Base-by-base conservation (phyloP, 2,797 vertebrate species). In the Lateolabrax maculatus region DNA sequence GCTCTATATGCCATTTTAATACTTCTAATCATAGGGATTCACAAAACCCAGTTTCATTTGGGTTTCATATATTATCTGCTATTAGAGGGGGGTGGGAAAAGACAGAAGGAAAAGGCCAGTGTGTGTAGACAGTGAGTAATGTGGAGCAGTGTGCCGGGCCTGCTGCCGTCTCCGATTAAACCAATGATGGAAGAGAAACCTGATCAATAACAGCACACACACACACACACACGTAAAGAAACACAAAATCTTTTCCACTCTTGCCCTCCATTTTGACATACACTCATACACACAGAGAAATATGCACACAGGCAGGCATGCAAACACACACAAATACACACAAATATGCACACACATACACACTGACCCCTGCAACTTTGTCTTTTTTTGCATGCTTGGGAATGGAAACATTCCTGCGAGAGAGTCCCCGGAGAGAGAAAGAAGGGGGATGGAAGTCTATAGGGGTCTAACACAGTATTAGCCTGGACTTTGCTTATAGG, bases 351-450 rank as follows among this genome's bases (percentile, higher is more conserved):
- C 68, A 80, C 41, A 83, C 23, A 66, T 3, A 69, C 84, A 82
- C 74, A 80, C 61, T 89, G 86, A 93, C 88, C 90, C 86, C 67
- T 84, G 73, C 75, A 83, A 81, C 81, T 83, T 74, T 0, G 19
- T 80, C 84, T 82, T 89, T 89, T 91, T 93, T 79, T 89, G 74
- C 87, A 85, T 76, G 84, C 87, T 89, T 92, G 91, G 87, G 92
- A 93, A 94, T 93, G 90, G 92, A 93, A 93, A 94, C 88, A 93
- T 94, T 93, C 89, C 86, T 90, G 62, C 48, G 77, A 81, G 77
- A 90, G 72, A 77, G 80, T 90, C 92, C 84, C 90, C 25, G 56
- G 92, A 81, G 93, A 82, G 81, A 34, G 65, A 62, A 10, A 77
- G 13, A 62, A 62, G 71, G 71, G 66, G 67, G 62, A 21, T 73